phyloP scores from a whole-genome alignment of 1,140 invertebrate species.

The Apis florea region DNA sequence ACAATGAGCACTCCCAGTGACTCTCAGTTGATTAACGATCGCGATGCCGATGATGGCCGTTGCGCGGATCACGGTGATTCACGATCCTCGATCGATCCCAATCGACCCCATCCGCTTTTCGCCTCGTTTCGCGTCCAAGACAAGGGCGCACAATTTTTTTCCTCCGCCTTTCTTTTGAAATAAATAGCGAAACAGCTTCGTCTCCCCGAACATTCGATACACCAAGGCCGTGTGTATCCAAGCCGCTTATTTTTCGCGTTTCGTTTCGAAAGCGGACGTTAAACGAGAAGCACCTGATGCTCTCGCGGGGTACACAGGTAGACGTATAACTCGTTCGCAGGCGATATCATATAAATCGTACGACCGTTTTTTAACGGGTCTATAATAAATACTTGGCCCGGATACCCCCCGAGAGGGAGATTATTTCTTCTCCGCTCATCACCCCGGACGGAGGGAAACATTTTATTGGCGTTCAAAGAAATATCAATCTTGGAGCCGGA shows the following conservation, averaged over 20 bases:
- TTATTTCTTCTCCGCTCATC: slow-evolving; percentile 11
- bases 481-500: slow-evolving; percentile 24
- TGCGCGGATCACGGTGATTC: slow-evolving; percentile 53
- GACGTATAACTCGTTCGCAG: slow-evolving; percentile 45
- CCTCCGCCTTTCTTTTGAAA: too few relatives aligned
- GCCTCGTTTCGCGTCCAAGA: too few relatives aligned
- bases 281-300: slow-evolving; percentile 44
- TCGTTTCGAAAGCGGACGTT: background rate
- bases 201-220: too few relatives aligned
- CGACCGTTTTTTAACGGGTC: slow-evolving; percentile 36
- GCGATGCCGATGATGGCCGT: slow-evolving; percentile 62
- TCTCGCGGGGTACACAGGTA: slow-evolving; percentile 21
- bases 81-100: background rate
- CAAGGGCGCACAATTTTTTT: too few relatives aligned
- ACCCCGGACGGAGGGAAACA: slow-evolving; percentile 19
- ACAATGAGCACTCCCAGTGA: slow-evolving; percentile 76
- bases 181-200: too few relatives aligned
- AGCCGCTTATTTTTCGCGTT: background rate
- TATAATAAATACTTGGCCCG: slow-evolving; percentile 24
- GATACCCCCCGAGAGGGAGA: background rate
- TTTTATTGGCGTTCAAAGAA: slow-evolving; percentile 31
- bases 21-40: slow-evolving; percentile 79
- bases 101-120: too few relatives aligned
- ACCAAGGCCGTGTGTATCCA: too few relatives aligned
- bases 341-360: too few relatives aligned